Percentiles rank a stretch among this genome's conserved stretches.
These are phyloP conservation scores for Agrotis exclamationis DNA, from an alignment of 2,888 invertebrate genomes.

Conservation along the genomic window DNA sequence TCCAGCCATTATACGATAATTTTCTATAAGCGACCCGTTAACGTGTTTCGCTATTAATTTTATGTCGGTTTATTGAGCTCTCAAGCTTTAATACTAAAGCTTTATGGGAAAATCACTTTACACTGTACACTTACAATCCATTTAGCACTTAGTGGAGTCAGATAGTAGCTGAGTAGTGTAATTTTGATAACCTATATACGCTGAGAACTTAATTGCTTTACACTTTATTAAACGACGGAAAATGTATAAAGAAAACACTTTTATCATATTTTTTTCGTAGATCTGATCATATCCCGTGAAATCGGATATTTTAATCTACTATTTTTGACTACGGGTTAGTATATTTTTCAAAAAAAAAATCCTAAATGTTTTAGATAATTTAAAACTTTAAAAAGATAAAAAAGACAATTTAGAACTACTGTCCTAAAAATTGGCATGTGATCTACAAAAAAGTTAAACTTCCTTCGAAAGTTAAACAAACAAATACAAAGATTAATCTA, in stretches of 20 bases:
- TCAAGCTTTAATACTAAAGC: constrained; percentile 35
- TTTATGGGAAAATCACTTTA: constrained; percentile 52
- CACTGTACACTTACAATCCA: constrained; percentile 55
- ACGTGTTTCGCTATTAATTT: constrained; percentile 37
- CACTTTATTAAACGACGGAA: constrained; percentile 15
- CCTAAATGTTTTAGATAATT: background rate
- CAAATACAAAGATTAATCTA: constrained; percentile 31
- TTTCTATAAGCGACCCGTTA: constrained; percentile 27
- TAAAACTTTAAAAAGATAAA: background rate
- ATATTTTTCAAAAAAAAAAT: background rate
- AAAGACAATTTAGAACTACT: background rate
- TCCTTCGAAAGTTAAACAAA: background rate
- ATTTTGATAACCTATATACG: constrained; percentile 44
- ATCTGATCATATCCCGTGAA: background rate
- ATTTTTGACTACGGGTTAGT: background rate
- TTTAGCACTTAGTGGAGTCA: constrained; percentile 56
- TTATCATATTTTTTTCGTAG: constrained; percentile 9
- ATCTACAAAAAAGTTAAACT: background rate
- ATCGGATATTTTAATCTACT: background rate
- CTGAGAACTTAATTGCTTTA: constrained; percentile 35
- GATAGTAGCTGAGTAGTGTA: constrained; percentile 36
- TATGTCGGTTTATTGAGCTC: constrained; percentile 36
- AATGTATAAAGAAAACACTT: constrained; percentile 22
- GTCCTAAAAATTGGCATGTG: too few relatives aligned
- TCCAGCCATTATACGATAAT: constrained; percentile 24